Conservation (phyloP, 2,888 invertebrate genomes). For the Cordilura impudica region DNA sequence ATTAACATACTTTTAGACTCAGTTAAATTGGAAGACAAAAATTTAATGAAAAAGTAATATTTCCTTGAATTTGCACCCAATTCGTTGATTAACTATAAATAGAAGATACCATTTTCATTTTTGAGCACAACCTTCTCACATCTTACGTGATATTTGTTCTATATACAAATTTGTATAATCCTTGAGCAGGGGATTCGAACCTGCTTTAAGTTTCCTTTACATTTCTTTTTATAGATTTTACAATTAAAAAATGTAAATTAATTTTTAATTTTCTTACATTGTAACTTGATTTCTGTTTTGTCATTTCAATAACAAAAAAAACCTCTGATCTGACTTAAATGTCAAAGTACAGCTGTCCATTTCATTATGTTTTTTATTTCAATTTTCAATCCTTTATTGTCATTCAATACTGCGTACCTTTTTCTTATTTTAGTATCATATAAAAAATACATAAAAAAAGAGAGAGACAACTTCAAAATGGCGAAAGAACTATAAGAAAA, state of each 20-base stretch:
- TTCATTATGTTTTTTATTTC: not conserved
- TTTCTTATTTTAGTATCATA: not conserved
- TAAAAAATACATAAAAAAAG: not conserved
- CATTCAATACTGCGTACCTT: conserved; percentile 42
- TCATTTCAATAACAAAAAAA: not conserved
- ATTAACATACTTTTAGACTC: too few relatives aligned
- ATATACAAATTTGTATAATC: too few relatives aligned
- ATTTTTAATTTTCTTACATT: conserved; percentile 17
- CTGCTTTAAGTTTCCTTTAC: not conserved
- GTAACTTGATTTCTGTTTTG: conserved; percentile 34
- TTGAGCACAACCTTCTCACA: too few relatives aligned
- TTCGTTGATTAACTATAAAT: too few relatives aligned
- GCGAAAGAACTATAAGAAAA: conserved; percentile 53
- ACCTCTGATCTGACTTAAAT: conserved; percentile 53
- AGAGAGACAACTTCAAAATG: conserved; percentile 23
- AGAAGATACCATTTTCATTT: too few relatives aligned
- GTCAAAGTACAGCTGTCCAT: conserved; percentile 38
- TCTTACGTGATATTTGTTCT: too few relatives aligned
- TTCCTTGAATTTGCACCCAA: too few relatives aligned
- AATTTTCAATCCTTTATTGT: conserved; percentile 17
- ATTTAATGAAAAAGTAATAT: too few relatives aligned
- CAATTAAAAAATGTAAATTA: conserved; percentile 41
- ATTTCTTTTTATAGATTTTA: not conserved
- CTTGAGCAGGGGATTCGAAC: too few relatives aligned
- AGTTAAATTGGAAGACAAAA: too few relatives aligned